Base-by-base conservation (phyloP, 2,113 vertebrate genomes). In the Amblyornis subalaris region DNA sequence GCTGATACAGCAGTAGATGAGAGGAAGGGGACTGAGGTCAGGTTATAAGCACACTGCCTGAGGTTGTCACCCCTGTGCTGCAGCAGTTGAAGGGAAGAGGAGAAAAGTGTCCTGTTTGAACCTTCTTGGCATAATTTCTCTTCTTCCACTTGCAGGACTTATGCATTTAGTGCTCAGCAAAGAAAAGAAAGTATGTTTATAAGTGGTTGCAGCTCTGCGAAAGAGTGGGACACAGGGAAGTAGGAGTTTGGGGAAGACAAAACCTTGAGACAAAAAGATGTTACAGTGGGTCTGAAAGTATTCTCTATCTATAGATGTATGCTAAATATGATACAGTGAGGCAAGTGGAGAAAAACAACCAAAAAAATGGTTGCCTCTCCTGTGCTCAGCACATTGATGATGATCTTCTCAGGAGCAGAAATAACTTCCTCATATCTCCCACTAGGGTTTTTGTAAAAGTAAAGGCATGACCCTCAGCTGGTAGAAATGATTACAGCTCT, bases 381-480 rank as follows among this genome's bases (percentile, higher is more conserved):
- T 54, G 23, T n/a, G 44, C 78, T 85, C 24, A 42, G 7, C n/a
- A 38, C 8, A 7, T 65, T 40, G 57, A 35, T 74, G 8, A n/a
- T 6, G 10, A n/a, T 79, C 40, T 82, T 40, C 40, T 71, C 22
- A 1, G 15, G 13, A 60, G 15, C 20, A 20, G 57, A 15, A 93
- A 10, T 66, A 54, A 79, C 44, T 80, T 81, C 50, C 53, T 83
- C 20, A 12, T 53, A 13, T 15, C 20, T 76, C 25, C 57, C 18
- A 12, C 12, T 31, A 36, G 18, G 4, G 1, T 21, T 90, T 64
- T 87, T 29, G 47, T 77, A 65, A 17, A 45, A 87, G 36, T 40
- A 65, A 85, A 83, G 85, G 36, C 36, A 61, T 76, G 71, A 79
- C n/a, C 25, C 53, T 93, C 57, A 92, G 69, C 69, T 89, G 47